Conservation (phyloP, 2,113 vertebrate species). For the Xiphorhynchus elegans region DNA sequence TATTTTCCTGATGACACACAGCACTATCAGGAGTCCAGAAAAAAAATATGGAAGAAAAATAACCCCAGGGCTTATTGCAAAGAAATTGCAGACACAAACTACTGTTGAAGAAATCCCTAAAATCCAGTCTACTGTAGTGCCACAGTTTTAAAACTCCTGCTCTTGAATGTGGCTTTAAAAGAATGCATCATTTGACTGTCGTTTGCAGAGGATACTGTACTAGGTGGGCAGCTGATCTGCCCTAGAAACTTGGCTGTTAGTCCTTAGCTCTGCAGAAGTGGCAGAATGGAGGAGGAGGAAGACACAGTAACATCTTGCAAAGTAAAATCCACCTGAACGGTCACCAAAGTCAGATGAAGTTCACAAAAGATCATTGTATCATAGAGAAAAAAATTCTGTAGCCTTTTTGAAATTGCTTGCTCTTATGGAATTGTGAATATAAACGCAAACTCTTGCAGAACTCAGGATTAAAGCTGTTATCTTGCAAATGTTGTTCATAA, state of each 20-base stretch:
- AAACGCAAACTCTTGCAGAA: fast-evolving
- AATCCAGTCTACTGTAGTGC: neutral
- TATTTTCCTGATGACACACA: neutral
- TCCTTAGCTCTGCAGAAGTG: neutral
- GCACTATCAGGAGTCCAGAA: neutral
- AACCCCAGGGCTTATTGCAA: neutral
- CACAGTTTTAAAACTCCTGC: neutral
- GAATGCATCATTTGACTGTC: neutral
- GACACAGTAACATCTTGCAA: neutral
- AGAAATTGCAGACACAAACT: neutral
- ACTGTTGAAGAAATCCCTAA: neutral
- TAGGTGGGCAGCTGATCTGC: neutral
- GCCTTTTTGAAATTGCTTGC: neutral
- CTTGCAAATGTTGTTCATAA: neutral
- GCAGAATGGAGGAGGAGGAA: neutral
- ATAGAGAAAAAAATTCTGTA: neutral
- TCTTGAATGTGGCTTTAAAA: neutral
- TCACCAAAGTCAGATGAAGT: neutral
- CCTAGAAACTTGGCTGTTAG: neutral
- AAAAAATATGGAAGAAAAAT: neutral
- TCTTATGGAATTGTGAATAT: neutral
- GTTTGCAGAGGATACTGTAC: neutral
- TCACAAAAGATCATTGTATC: neutral
- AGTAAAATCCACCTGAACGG: neutral
- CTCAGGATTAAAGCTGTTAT: neutral